phyloP scores from a whole-genome alignment of 2,113 vertebrate species.

The Phodopus roborovskii region DNA sequence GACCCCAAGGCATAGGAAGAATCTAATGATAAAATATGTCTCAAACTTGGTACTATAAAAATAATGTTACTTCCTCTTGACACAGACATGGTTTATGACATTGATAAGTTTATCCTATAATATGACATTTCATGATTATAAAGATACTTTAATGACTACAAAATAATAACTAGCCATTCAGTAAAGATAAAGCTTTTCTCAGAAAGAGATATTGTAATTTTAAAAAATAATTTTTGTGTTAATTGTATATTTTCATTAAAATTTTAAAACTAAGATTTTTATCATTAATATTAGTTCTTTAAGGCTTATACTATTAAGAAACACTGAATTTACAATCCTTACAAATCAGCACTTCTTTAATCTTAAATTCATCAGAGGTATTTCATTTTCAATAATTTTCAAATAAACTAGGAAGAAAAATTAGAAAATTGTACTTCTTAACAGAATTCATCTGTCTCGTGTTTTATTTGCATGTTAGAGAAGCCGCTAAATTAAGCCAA shows the following conservation, averaged over 20 bases:
- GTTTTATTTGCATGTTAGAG: neutral
- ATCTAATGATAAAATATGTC: slow-evolving; percentile 37
- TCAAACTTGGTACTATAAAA: slow-evolving; percentile 10
- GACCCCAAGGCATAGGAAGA: neutral
- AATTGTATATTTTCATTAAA: neutral
- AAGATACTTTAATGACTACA: slow-evolving; percentile 3
- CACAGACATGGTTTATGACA: slow-evolving; percentile 19
- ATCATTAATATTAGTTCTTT: neutral
- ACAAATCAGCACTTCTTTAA: neutral
- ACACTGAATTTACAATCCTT: slow-evolving; percentile 27
- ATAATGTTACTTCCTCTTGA: slow-evolving; percentile 28
- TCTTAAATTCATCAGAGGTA: slow-evolving; percentile 16
- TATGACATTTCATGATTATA: neutral
- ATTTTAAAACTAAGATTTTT: neutral
- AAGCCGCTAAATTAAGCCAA: neutral
- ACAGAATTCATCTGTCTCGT: neutral
- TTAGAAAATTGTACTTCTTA: neutral
- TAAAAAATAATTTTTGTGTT: neutral
- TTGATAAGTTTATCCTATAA: neutral
- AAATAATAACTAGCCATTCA: neutral
- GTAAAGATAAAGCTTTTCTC: slow-evolving; percentile 26
- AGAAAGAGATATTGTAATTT: neutral
- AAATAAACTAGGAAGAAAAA: neutral
- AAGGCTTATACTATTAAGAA: neutral
- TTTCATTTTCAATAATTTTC: neutral